Evolutionary conservation across 1,140 invertebrate genomes (phyloP).

Genomic region (Contarinia nasturtii): DNA sequence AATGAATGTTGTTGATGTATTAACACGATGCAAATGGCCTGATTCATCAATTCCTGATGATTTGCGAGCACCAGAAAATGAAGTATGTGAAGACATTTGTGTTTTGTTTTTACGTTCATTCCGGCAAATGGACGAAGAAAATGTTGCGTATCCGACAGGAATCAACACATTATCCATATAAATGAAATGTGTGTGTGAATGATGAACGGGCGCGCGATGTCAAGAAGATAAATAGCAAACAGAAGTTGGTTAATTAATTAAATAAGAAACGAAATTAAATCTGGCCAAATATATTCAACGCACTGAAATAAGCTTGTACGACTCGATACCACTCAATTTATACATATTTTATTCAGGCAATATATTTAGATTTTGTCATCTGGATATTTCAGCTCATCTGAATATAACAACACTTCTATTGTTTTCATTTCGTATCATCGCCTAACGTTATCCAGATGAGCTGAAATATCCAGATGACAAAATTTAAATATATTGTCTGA

Average conservation of each 20-base stretch:
- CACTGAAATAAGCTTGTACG: too few species aligned
- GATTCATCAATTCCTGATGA: constrained; percentile 27
- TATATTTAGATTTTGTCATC: background rate
- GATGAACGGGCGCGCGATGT: background rate
- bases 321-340: background rate
- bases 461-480: too few species aligned
- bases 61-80: constrained; percentile 1
- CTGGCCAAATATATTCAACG: background rate
- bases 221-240: background rate
- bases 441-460: too few species aligned
- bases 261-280: background rate
- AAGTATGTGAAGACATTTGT: too few species aligned
- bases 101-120: background rate
- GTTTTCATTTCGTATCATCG: too few species aligned
- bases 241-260: background rate
- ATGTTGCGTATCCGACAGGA: background rate
- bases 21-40: constrained; percentile 32
- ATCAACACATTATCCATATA: background rate
- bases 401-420: too few species aligned
- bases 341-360: background rate
- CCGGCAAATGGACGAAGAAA: background rate
- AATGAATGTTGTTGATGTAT: constrained; percentile 42
- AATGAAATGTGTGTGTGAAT: background rate
- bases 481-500: background rate
- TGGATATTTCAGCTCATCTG: too few species aligned